Evolutionary conservation across 2,113 vertebrate species (phyloP).

Genomic region (Ia io): DNA sequence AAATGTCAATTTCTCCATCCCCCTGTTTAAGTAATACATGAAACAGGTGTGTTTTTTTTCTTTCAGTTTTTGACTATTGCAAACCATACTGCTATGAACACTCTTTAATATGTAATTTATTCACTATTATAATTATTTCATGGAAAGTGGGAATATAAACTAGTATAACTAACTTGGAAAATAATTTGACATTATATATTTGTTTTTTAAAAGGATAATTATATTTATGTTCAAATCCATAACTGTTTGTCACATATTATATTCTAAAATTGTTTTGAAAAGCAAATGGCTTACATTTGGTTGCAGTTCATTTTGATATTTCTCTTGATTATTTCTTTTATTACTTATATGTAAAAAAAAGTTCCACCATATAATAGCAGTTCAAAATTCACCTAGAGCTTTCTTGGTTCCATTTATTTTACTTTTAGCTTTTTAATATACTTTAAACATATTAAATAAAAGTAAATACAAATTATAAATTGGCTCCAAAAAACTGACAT

Average conservation of each 20-base stretch:
- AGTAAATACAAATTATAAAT: not conserved
- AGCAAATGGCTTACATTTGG: not conserved
- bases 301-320: not conserved
- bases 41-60: not conserved
- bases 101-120: not conserved
- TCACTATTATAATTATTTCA: not conserved
- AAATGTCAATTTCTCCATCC: not conserved
- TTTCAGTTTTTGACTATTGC: not conserved
- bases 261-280: constrained; percentile 19
- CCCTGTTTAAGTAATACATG: not conserved
- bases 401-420: not conserved
- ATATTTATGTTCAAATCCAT: not conserved
- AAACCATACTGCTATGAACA: not conserved
- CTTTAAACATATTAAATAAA: not conserved
- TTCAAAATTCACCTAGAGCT: not conserved
- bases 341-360: not conserved
- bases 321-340: constrained; percentile 33
- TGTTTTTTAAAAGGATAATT: constrained; percentile 37
- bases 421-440: not conserved
- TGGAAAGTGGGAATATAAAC: constrained; percentile 16
- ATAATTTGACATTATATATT: not conserved
- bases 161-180: not conserved
- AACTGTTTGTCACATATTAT: not conserved
- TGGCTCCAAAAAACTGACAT: not conserved
- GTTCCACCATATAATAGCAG: not conserved